phyloP scores from a whole-genome alignment of 2,888 invertebrate genomes.

The Troides helena region DNA sequence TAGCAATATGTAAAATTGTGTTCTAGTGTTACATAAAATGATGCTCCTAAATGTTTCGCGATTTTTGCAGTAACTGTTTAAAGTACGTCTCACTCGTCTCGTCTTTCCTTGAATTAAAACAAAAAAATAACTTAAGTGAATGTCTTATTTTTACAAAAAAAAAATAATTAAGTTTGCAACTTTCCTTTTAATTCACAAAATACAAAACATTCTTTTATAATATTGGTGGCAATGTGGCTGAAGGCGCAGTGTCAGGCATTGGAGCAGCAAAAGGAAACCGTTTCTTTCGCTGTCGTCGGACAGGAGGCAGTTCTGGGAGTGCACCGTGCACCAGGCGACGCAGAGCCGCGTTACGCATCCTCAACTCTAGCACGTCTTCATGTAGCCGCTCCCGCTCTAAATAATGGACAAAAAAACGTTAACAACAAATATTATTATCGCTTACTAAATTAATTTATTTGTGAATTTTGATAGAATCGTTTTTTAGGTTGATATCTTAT shows the following conservation, averaged over 20 bases:
- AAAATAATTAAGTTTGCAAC: neutral
- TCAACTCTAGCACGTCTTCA: slow-evolving; percentile 82
- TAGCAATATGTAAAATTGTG: too few relatives aligned
- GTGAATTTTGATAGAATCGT: too few relatives aligned
- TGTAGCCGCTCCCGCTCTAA: slow-evolving; percentile 84
- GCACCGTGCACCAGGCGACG: slow-evolving; percentile 83
- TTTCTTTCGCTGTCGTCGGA: slow-evolving; percentile 37
- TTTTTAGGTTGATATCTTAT: too few relatives aligned
- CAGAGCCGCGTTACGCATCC: slow-evolving; percentile 85
- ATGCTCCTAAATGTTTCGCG: too few relatives aligned
- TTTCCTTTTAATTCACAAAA: neutral
- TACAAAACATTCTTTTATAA: slow-evolving; percentile 31
- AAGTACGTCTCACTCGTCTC: too few relatives aligned
- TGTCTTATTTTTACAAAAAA: too few relatives aligned
- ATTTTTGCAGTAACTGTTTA: too few relatives aligned
- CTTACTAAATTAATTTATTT: too few relatives aligned
- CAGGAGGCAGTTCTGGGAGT: slow-evolving; percentile 57
- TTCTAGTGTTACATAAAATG: too few relatives aligned
- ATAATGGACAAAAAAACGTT: slow-evolving; percentile 13
- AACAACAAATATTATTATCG: too few relatives aligned
- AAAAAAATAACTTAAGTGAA: too few relatives aligned
- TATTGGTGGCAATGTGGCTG: slow-evolving; percentile 59
- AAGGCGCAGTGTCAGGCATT: slow-evolving; percentile 44
- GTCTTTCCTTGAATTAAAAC: too few relatives aligned
- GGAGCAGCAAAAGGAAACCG: slow-evolving; percentile 51